Base-by-base conservation (phyloP, 2,888 invertebrate genomes). In the Lithosia quadra region DNA sequence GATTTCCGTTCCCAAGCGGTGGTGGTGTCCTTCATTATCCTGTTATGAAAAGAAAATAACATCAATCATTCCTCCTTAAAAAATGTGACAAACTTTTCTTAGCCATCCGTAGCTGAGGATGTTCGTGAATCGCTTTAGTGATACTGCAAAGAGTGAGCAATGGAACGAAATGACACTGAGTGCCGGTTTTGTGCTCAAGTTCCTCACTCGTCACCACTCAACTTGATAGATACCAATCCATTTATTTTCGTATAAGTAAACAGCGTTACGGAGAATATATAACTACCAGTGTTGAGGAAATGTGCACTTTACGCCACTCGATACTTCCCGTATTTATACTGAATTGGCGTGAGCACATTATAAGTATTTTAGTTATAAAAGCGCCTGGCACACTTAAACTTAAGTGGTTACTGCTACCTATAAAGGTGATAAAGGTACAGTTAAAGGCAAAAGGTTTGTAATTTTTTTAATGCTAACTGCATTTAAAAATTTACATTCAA, bases 201-300 rank as follows among this genome's bases (percentile, higher is more conserved):
- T 86, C 84, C 83, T 84, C 74, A 69, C 79, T 76, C 83, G 49
- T 77, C 76, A 73, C 71, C 73, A 76, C 79, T 33, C 71, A 66
- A 66, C 71, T 80, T 86, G 81, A 85, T 84, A 79, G 78, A 84
- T 78, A 74, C 71, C 65, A 75, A 76, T 76, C 78, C 72, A 79
- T 82, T 81, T 78, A 77, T 82, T 61, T 58, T 43, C 66, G 69
- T 73, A 63, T 69, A 39, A 70, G 55, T 64, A 67, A 60, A 59
- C 21, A 36, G 49, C 18, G 15, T 39, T 18, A 24, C 22, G 15
- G 11, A 59, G 57, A 58, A 58, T 58, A 58, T 33, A 28, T 58
- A 13, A 56, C 24, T 24, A 33, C 28, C 15, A 8, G 33, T 55
- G 57, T 58, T 58, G 55, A 22, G 55, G 22, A 55, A 55, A 55